Evolutionary conservation across 1,140 invertebrate genomes (phyloP), one percentile per base, ranked within the genome.

Genomic region (Choristoneura fumiferana): DNA sequence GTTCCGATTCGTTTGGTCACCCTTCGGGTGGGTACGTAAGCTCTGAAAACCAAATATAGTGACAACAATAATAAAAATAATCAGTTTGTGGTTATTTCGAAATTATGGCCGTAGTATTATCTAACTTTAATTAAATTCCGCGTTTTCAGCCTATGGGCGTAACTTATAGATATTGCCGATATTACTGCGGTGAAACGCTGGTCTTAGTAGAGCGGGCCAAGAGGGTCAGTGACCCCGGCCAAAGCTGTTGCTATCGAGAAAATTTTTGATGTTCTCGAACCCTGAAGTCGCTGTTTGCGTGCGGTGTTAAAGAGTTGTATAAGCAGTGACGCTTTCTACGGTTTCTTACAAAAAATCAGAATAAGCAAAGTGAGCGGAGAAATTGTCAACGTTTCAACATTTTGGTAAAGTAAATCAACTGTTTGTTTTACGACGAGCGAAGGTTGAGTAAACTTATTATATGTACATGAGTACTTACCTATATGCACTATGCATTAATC

Each of bases 351-450:
- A 49, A 18, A 49, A 71, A 79, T 73, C 76, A 75, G 73, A 81
- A 83, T 83, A 73, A 78, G 66, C 67, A 69, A 79, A 81, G 74
- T 87, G 78, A 81, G 39, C 67, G 77, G 81, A 87, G 80, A 87
- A 82, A 87, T 79, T 83, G 72, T 73, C 71, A 81, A 76, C 60
- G 61, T 69, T 73, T 82, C 43, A 78, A 78, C 77, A 73, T 74
- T 78, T 62, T 63, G 63, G 22, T 65, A 79, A 78, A 73, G 71
- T 58, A 62, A 76, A 78, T 75, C 68, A 78, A 75, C 72, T 18
- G 17, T 8, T 37, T 37, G 35, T 37, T 37, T 37, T 9, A 37
- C 9, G 1, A 37, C 35, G 9, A 37, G 8, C 9, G 1, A 10
- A 37, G n/a, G 3, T 2, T 37, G n/a, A 4, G n/a, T 37, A 4